These are phyloP conservation scores for Tachypleus tridentatus DNA, from an alignment of 1,140 invertebrate species.

Conservation along the genomic window DNA sequence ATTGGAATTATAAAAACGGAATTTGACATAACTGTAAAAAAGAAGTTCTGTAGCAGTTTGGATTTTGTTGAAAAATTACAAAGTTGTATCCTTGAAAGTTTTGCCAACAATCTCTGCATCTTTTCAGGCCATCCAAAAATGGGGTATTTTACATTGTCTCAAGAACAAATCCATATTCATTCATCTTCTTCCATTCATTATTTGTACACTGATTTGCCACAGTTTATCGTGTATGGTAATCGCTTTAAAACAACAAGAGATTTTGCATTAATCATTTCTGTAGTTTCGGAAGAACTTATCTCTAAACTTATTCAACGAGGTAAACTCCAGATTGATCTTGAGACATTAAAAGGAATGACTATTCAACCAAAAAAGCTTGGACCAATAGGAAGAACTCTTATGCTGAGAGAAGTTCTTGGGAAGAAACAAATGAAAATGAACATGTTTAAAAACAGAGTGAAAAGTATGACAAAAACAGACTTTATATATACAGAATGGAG, in stretches of 20 bases:
- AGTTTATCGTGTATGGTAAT: constrained; percentile 16
- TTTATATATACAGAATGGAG: constrained; percentile 7
- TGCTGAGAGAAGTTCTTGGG: constrained; percentile 8
- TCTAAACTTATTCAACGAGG: neutral
- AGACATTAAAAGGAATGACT: constrained; percentile 4
- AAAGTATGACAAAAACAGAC: constrained; percentile 4
- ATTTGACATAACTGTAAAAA: constrained; percentile 55
- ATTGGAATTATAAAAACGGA: constrained; percentile 67
- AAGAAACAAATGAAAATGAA: constrained; percentile 5
- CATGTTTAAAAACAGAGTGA: constrained; percentile 11
- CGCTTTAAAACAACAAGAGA: constrained; percentile 9
- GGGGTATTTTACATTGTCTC: constrained; percentile 67
- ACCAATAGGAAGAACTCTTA: constrained; percentile 11
- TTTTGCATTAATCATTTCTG: constrained; percentile 14
- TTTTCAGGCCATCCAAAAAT: constrained; percentile 57
- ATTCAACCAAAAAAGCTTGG: neutral
- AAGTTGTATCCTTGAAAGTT: constrained; percentile 69
- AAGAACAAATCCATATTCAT: constrained; percentile 67
- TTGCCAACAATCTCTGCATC: constrained; percentile 85
- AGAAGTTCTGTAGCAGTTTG: constrained; percentile 55
- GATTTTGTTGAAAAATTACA: constrained; percentile 52
- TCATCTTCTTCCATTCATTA: constrained; percentile 82
- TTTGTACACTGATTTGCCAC: constrained; percentile 28
- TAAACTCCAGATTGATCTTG: constrained; percentile 2
- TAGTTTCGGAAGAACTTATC: constrained; percentile 6